Evolutionary conservation across 2,888 invertebrate species (phyloP).

Genomic region (Mayetiola destructor): DNA sequence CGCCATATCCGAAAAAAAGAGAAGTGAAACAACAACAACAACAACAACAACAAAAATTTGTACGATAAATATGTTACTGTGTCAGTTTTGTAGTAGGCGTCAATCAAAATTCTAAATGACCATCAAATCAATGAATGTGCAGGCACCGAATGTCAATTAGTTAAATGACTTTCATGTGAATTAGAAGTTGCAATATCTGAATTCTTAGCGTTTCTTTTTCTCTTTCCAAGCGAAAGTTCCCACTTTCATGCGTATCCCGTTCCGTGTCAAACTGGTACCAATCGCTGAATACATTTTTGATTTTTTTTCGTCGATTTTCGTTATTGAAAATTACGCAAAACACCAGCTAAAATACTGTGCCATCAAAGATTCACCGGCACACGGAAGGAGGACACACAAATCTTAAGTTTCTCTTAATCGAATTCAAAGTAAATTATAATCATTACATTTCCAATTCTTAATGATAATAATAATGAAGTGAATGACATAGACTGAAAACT

Average conservation of each 20-base stretch:
- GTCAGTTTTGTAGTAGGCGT: neutral
- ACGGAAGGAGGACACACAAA: too few relatives aligned
- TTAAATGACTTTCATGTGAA: neutral
- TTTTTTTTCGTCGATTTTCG: neutral
- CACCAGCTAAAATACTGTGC: neutral
- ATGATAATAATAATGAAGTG: too few relatives aligned
- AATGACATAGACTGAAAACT: too few relatives aligned
- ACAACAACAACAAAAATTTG: too few relatives aligned
- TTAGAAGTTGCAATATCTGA: too few relatives aligned
- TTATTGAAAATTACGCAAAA: slow-evolving; percentile 11
- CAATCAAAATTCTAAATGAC: neutral
- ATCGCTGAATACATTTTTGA: neutral
- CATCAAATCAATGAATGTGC: neutral
- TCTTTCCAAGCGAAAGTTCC: too few relatives aligned
- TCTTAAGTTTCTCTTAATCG: slow-evolving; percentile 1
- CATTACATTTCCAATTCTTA: too few relatives aligned
- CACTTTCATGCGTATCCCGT: neutral
- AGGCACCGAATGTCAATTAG: neutral
- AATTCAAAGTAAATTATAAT: too few relatives aligned
- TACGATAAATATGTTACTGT: slow-evolving; percentile 8
- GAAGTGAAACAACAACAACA: too few relatives aligned
- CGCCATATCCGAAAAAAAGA: too few relatives aligned
- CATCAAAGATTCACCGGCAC: neutral
- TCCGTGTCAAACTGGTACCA: too few relatives aligned
- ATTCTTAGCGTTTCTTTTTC: neutral